phyloP scores from a whole-genome alignment of 2,113 vertebrate genomes.

The Oreochromis spilurus region DNA sequence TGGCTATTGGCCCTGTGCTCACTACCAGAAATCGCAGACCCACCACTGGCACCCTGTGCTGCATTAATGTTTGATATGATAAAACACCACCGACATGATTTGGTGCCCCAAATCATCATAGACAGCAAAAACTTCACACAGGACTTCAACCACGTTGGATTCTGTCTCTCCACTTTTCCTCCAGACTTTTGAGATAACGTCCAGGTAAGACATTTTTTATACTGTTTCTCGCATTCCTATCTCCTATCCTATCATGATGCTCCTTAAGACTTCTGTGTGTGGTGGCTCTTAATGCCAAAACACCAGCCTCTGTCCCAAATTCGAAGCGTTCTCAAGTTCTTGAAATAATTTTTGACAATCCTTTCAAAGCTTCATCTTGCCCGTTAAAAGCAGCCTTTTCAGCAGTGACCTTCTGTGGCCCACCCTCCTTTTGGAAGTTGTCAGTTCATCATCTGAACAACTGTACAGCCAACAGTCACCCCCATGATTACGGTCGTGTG shows the following conservation, averaged over 20 bases:
- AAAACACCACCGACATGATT: neutral
- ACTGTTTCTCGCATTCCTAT: neutral
- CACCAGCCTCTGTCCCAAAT: neutral
- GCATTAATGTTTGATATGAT: neutral
- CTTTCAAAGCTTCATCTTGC: neutral
- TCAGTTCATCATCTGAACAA: neutral
- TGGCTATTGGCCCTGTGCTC: neutral
- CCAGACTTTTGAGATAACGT: neutral
- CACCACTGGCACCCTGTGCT: neutral
- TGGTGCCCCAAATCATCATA: neutral
- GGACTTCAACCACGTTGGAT: neutral
- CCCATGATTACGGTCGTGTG: neutral
- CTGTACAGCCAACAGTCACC: neutral
- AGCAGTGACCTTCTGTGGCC: neutral
- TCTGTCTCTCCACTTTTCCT: neutral
- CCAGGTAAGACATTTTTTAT: neutral
- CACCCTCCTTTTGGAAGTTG: neutral
- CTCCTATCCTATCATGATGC: neutral
- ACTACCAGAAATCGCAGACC: neutral
- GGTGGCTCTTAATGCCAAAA: neutral
- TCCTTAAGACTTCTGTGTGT: neutral
- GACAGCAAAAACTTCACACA: neutral
- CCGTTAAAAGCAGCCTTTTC: neutral
- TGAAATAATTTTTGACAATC: neutral
- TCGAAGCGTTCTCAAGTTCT: neutral